phyloP scores from a whole-genome alignment of 1,140 invertebrate species.

The Camponotus pennsylvanicus region DNA sequence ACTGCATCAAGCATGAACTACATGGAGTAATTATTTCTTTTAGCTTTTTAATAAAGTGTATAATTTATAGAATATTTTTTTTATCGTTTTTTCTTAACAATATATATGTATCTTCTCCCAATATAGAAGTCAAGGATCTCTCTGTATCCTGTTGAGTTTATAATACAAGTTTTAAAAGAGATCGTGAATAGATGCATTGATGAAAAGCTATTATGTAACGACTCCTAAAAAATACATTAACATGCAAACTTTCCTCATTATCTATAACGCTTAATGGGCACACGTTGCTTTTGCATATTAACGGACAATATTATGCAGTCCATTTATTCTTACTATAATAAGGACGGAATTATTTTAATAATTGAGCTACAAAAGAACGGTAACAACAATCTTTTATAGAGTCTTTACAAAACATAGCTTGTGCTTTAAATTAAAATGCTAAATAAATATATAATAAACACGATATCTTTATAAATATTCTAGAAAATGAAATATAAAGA shows the following conservation, averaged over 20 bases:
- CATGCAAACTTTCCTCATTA: constrained; percentile 32
- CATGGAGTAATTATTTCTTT: no score
- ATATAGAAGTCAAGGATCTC: not conserved
- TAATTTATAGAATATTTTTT: constrained; percentile 26
- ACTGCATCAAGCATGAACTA: no score
- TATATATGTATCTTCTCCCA: not conserved
- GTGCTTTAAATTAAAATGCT: constrained; percentile 14
- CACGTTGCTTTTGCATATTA: not conserved
- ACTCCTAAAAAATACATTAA: constrained; percentile 10
- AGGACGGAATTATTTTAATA: constrained; percentile 25
- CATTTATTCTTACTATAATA: not conserved
- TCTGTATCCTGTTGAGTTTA: not conserved
- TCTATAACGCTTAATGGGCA: not conserved
- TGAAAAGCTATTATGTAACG: constrained; percentile 1
- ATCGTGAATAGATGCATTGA: not conserved
- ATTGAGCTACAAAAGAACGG: not conserved
- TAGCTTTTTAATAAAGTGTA: no score
- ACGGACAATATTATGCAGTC: not conserved
- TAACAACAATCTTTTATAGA: not conserved
- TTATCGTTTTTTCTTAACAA: not conserved
- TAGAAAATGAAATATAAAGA: not conserved
- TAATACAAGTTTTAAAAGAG: not conserved
- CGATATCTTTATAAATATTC: not conserved
- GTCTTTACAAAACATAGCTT: not conserved
- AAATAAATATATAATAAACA: not conserved